Evolutionary conservation across 2,113 vertebrate genomes (phyloP), one percentile per base, ranked within the genome.

Genomic region (Centropus unirufus): DNA sequence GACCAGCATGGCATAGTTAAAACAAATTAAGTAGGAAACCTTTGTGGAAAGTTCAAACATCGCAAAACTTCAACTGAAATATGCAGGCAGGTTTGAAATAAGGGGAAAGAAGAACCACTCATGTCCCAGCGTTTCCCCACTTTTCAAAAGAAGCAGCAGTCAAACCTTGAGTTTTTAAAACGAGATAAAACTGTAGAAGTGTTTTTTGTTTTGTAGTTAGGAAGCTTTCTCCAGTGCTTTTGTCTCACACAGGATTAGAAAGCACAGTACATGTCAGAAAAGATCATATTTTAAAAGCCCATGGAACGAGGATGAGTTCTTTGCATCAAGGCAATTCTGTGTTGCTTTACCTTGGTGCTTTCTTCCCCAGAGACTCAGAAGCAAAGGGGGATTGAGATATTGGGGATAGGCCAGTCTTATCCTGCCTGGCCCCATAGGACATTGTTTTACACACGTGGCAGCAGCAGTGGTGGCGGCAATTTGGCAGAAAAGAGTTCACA

Each of bases 391-490:
- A 5, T 2, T 18, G 61, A 75, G 12, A 3, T 20, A 40, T 27
- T 18, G 29, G 0, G 0, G n/a, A 19, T 0, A 3, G 19, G 23
- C 1, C 62, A 51, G 6, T 63, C 30, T 66, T 49, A 17, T 23
- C 64, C 79, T 87, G 34, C 29, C 21, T 23, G 4, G 32, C 4
- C 30, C 55, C 9, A 9, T 22, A 36, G 3, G 18, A 36, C 0
- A 0, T 2, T 40, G 23, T 5, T 70, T 47, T 9, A 19, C 9
- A 17, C 1, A 0, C 2, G 0, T 2, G 11, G 26, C 34, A 57
- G 76, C 49, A 69, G 26, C 5, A 2, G 21, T 14, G 30, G 62
- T 30, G 23, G 11, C 2, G 23, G 10, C 2, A 10, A n/a, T 62
- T 62, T 80, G 24, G 47, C 52, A 73, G 49, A 40, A 64, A n/a